Evolutionary conservation across 37 sponge, comb jelly and placozoan species (phyloP).

Genomic region (Chondrilla cf. caribensis): DNA sequence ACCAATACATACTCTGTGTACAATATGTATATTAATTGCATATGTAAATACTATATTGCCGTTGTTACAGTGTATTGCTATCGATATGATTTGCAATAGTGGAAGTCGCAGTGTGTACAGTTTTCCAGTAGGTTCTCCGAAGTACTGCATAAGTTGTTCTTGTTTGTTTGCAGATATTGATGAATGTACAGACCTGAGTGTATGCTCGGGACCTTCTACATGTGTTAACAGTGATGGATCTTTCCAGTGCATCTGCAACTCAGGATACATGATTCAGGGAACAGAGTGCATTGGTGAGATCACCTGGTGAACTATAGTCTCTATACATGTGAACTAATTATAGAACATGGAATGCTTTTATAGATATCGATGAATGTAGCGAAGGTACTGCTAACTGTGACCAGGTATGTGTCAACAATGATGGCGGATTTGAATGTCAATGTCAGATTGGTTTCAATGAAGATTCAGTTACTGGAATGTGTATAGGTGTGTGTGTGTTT

Average conservation of each 20-base stretch:
- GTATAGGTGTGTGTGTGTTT: not conserved
- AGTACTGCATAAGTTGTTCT: no score
- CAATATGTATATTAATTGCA: no score
- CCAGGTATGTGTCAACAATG: constrained; percentile 2
- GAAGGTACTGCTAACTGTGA: not conserved
- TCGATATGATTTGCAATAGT: not conserved
- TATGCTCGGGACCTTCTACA: not conserved
- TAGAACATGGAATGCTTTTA: not conserved
- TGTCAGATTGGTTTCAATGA: not conserved
- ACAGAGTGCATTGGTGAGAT: not conserved
- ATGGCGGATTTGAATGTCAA: not conserved
- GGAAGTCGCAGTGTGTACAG: no score
- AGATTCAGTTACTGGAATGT: not conserved
- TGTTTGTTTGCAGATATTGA: not conserved
- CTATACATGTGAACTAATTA: no score
- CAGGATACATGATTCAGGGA: not conserved
- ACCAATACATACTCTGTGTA: no score
- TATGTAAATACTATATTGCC: no score
- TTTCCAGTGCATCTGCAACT: not conserved
- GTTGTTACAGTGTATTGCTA: no score
- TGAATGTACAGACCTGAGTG: not conserved
- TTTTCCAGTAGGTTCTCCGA: no score
- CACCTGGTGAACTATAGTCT: not conserved
- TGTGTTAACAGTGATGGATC: not conserved
- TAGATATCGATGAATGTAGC: not conserved